Conservation (phyloP, 1,140 invertebrate species). For the Metopolophium dirhodum region DNA sequence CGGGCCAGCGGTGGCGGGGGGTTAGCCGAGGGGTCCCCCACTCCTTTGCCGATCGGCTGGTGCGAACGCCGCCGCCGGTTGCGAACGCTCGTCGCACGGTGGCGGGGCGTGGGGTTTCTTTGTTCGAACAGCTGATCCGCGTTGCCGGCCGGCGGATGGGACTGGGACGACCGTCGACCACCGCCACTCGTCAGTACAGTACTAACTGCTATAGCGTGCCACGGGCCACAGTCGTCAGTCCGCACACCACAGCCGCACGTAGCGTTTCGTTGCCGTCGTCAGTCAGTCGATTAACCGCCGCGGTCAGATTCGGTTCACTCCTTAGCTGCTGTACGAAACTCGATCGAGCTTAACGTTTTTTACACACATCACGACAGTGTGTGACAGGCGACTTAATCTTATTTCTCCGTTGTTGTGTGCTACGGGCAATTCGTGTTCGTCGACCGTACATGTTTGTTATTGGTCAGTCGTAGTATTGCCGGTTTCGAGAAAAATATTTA, state of each 20-base stretch:
- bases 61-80: background rate
- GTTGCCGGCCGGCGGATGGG: conserved; percentile 45
- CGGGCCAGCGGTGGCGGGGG: background rate
- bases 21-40: conserved; percentile 51
- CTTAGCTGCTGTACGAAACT: conserved; percentile 33
- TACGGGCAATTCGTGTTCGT: background rate
- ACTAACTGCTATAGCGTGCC: no score
- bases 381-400: background rate
- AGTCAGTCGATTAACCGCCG: conserved; percentile 19
- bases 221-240: background rate
- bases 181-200: background rate
- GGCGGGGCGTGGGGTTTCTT: conserved; percentile 39
- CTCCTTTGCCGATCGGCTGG: background rate
- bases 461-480: background rate
- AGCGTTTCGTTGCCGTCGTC: background rate
- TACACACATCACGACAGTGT: background rate
- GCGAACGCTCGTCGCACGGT: conserved; percentile 58
- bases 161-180: background rate
- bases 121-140: conserved; percentile 53
- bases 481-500: background rate
- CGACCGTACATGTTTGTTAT: no score
- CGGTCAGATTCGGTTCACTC: conserved; percentile 55
- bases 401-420: background rate
- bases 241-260: background rate
- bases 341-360: background rate